Evolutionary conservation across 2,797 vertebrate genomes (phyloP).

Genomic region (Holocentrus rufus): DNA sequence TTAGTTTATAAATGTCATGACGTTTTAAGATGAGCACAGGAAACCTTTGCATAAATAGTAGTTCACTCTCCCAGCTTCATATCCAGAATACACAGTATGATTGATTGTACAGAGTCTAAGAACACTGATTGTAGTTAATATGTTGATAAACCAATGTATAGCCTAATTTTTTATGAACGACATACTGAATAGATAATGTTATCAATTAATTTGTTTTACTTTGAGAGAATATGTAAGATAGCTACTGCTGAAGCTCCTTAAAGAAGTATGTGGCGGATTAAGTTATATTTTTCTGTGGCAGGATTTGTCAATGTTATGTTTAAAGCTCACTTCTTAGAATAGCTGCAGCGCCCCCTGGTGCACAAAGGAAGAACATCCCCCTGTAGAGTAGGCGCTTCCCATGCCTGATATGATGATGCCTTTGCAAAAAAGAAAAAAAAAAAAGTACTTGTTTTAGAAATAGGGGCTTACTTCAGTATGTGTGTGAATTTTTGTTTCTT

Average conservation of each 20-base stretch:
- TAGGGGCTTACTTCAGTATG: slow-evolving; percentile 9
- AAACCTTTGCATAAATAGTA: slow-evolving; percentile 1
- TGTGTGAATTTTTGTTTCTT: slow-evolving; percentile 10
- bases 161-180: slow-evolving; percentile 37
- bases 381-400: neutral
- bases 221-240: slow-evolving; percentile 22
- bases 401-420: slow-evolving; percentile 15
- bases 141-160: slow-evolving; percentile 51
- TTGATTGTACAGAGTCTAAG: slow-evolving; percentile 53
- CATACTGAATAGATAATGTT: slow-evolving; percentile 6
- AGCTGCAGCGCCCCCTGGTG: slow-evolving; percentile 53
- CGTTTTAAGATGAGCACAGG: slow-evolving; percentile 33
- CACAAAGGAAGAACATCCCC: slow-evolving; percentile 26
- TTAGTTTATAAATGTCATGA: neutral
- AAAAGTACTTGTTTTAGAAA: slow-evolving; percentile 6
- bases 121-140: slow-evolving; percentile 27
- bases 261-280: neutral
- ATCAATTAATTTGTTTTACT: slow-evolving; percentile 29
- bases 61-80: slow-evolving; percentile 29
- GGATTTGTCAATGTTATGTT: slow-evolving; percentile 1
- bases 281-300: slow-evolving; percentile 28
- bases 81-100: slow-evolving; percentile 5
- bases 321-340: slow-evolving; percentile 15
- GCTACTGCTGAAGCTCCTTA: neutral
- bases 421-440: slow-evolving; percentile 22